Conservation (phyloP, 2,797 vertebrate species). For the Anguilla pacifica region DNA sequence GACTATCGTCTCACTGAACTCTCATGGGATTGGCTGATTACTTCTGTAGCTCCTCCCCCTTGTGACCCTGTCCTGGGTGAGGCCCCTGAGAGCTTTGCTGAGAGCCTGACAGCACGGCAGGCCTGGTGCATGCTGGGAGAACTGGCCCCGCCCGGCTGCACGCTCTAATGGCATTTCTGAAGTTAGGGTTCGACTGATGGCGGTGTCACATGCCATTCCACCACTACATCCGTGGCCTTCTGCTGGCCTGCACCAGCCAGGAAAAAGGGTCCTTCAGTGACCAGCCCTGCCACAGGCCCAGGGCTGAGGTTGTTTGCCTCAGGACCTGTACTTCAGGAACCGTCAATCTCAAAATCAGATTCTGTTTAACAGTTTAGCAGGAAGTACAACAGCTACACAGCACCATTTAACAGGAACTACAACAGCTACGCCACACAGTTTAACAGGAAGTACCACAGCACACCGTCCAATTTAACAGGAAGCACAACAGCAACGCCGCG, state of each 20-base stretch:
- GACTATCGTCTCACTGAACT: too few species aligned
- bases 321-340: neutral
- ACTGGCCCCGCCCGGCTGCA: neutral
- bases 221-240: neutral
- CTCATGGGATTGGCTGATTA: neutral
- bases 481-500: too few species aligned
- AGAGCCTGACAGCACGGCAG: neutral
- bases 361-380: neutral
- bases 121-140: neutral
- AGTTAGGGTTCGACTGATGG: constrained; percentile 1
- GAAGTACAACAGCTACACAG: too few species aligned
- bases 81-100: too few species aligned
- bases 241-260: neutral
- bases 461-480: too few species aligned
- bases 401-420: too few species aligned
- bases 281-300: too few species aligned
- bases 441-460: neutral
- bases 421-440: neutral
- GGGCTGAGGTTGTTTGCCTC: neutral
- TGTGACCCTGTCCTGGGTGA: neutral
- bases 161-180: constrained; percentile 30
- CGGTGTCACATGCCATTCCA: constrained; percentile 19
- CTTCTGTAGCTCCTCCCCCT: neutral
- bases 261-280: neutral
- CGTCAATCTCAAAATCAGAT: neutral